Base-by-base conservation (phyloP, 1,140 invertebrate genomes). In the Bombus soroeensis region DNA sequence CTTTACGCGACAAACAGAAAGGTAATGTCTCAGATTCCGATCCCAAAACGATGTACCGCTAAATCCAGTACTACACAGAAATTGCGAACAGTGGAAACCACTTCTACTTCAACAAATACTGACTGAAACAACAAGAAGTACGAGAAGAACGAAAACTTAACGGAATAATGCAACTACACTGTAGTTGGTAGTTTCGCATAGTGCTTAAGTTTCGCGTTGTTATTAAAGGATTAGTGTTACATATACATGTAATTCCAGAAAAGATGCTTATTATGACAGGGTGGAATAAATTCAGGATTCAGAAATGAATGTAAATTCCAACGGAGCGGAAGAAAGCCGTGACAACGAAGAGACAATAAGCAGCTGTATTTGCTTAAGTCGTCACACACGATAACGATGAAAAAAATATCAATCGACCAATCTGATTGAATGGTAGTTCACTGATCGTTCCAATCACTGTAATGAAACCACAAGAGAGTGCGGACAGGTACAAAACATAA, bases 41-140 rank as follows among this genome's bases (percentile, higher is more conserved):
- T 37, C 22, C 6, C 8, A 34, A 22, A 34, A 3, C 8, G 18
- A 13, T 62, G 47, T 37, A 28, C 12, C 3, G 8, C 8, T 25
- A 22, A 43, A 43, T 64, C 32, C 12, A 37, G 15, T 2, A 62
- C 25, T 62, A n/a, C 22, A 13, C 0, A n/a, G 28, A 13, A 62
- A 62, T 10, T 62, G 4, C 57, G 25, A 59, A 53, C 47, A 10
- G 15, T 22, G 41, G 25, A 32, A 74, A 32, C 28, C 41, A 43
- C 9, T 47, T 41, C 41, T 22, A 43, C 43, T 74, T 53, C 22
- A 53, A 47, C 41, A 74, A 74, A 47, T 74, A 74, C 28, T 41
- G 9, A 37, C n/a, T 74, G 72, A 74, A 37, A 74, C 43, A 74
- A 53, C 47, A 74, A 18, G 72, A 39, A 32, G 72, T 47, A 53